Evolutionary conservation across 2,797 vertebrate species (phyloP).

Genomic region (Enteromius mattozi): DNA sequence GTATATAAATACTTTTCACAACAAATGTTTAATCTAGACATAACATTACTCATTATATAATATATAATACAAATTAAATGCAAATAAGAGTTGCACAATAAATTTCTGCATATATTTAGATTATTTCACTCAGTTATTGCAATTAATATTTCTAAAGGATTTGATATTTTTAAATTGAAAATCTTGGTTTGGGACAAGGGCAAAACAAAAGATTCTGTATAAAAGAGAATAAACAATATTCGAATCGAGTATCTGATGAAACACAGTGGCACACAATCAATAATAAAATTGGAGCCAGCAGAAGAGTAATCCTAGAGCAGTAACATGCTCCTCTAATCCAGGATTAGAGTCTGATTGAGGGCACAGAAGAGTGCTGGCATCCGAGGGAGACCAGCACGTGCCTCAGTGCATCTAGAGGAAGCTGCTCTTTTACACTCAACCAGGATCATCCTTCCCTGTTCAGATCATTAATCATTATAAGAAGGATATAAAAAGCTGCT

Average conservation of each 20-base stretch:
- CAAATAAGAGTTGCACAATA: not conserved
- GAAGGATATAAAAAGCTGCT: slow-evolving; percentile 34
- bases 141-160: not conserved
- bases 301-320: slow-evolving; percentile 60
- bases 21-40: not conserved
- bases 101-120: not conserved
- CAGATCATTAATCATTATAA: slow-evolving; percentile 30
- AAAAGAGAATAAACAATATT: not conserved
- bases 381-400: slow-evolving; percentile 73
- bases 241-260: slow-evolving; percentile 20
- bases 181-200: not conserved
- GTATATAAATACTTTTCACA: not conserved
- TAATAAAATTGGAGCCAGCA: slow-evolving; percentile 64
- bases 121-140: not conserved
- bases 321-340: slow-evolving; percentile 72
- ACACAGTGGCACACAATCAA: slow-evolving; percentile 53
- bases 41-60: not conserved
- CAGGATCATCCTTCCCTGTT: slow-evolving; percentile 15
- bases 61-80: not conserved
- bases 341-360: slow-evolving; percentile 77
- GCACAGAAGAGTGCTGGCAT: slow-evolving; percentile 71
- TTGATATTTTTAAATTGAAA: not conserved
- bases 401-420: slow-evolving; percentile 35
- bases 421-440: slow-evolving; percentile 30
- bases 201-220: not conserved